Evolutionary conservation across 2,113 vertebrate species (phyloP).

Genomic region (Microcebus tavaratra): DNA sequence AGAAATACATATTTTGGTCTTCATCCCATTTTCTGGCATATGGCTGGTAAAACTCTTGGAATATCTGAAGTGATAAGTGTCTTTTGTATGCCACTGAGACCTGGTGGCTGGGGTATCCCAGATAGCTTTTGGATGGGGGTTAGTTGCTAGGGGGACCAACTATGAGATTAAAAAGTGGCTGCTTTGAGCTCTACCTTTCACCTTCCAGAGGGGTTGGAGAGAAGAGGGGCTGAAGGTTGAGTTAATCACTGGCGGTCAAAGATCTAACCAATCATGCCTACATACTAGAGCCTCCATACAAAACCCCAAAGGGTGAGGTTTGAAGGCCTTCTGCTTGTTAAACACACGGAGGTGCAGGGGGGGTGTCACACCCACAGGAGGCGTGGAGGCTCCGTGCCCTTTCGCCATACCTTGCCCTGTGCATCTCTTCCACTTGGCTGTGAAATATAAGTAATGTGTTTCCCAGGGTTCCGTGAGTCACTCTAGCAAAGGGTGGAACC

Average conservation of each 20-base stretch:
- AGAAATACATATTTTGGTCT: no score
- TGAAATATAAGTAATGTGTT: neutral
- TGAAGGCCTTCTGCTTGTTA: neutral
- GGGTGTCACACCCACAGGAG: neutral
- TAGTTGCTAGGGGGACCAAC: neutral
- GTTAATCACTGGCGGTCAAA: neutral
- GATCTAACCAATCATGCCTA: neutral
- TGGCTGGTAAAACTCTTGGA: neutral
- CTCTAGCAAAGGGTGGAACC: neutral
- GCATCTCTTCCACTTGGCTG: neutral
- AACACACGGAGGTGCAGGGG: neutral
- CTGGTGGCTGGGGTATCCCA: neutral
- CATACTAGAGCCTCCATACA: neutral
- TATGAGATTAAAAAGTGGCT: neutral
- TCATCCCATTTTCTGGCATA: neutral
- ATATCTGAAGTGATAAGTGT: neutral
- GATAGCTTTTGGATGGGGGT: neutral
- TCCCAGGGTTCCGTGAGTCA: neutral
- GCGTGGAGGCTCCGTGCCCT: neutral
- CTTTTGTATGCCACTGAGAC: neutral
- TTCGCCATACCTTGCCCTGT: neutral
- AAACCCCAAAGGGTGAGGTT: neutral
- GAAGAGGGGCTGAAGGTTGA: neutral
- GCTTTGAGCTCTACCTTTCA: no score
- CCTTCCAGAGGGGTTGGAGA: neutral